A percentile compares a stretch with the other conserved stretches of the same genome.
Conservation (phyloP, 1,140 invertebrate species). For the Papilio helenus region DNA sequence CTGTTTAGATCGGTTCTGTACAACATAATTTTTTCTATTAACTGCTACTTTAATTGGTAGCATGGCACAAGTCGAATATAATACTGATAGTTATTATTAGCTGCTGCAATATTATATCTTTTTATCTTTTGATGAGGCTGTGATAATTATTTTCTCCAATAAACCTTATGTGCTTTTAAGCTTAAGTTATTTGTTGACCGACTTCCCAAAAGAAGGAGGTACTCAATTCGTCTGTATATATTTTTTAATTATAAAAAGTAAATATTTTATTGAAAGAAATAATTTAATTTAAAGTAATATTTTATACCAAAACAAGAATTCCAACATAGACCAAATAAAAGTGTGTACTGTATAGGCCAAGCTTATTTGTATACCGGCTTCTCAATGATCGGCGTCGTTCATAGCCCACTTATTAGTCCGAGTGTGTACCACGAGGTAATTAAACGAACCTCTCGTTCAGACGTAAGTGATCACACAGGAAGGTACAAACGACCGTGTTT, state of each 20-base stretch:
- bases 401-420: constrained; percentile 45
- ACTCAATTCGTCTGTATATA: no score
- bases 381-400: constrained; percentile 44
- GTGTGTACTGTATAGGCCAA: background rate
- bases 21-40: constrained; percentile 6
- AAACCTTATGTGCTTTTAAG: background rate
- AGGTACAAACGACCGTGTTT: constrained; percentile 13
- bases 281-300: background rate
- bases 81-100: background rate
- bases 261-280: background rate
- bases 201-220: no score
- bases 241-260: no score
- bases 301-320: background rate
- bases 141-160: background rate
- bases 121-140: background rate
- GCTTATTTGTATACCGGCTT: constrained; percentile 37
- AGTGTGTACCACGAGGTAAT: constrained; percentile 40
- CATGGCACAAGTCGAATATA: background rate
- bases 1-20: constrained; percentile 2
- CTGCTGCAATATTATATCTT: background rate
- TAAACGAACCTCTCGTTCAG: constrained; percentile 35
- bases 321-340: background rate
- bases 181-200: background rate
- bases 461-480: constrained; percentile 8
- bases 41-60: constrained; percentile 13